Evolutionary conservation across 1,140 invertebrate species (phyloP).

Genomic region (Hestina assimilis): DNA sequence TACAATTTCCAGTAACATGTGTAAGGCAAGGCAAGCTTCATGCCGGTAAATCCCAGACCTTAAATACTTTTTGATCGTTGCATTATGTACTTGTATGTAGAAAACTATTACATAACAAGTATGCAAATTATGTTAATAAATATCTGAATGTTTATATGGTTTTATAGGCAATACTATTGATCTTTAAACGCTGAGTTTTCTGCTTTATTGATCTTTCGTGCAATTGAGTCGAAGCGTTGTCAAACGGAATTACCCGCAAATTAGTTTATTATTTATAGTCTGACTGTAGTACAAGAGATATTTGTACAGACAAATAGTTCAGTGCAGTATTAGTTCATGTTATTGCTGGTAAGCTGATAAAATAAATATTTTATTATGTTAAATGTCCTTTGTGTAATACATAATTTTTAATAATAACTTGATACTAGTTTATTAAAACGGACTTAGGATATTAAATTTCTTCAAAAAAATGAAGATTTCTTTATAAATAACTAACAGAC

Average conservation of each 20-base stretch:
- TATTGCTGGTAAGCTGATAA: too few relatives aligned
- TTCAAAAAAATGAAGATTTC: neutral
- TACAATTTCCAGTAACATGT: too few relatives aligned
- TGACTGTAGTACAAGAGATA: neutral
- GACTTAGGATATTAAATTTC: neutral
- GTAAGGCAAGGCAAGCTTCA: too few relatives aligned
- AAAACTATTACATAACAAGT: too few relatives aligned
- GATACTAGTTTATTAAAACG: neutral
- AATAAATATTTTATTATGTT: too few relatives aligned
- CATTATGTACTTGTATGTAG: too few relatives aligned
- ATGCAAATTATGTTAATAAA: too few relatives aligned
- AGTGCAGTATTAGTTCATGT: too few relatives aligned
- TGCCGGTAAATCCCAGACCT: too few relatives aligned
- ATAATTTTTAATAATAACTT: neutral
- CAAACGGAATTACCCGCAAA: slow-evolving; percentile 1
- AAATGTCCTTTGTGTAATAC: neutral
- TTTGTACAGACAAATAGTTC: neutral
- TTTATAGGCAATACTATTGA: neutral
- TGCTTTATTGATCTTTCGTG: slow-evolving; percentile 4
- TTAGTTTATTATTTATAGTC: slow-evolving; percentile 7
- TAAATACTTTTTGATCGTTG: too few relatives aligned
- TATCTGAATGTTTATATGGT: neutral
- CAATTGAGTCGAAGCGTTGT: neutral
- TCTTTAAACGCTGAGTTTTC: neutral
- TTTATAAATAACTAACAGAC: too few relatives aligned